These are phyloP conservation scores for Rhea americana DNA, from an alignment of 2,113 vertebrate species.

Conservation along the genomic window DNA sequence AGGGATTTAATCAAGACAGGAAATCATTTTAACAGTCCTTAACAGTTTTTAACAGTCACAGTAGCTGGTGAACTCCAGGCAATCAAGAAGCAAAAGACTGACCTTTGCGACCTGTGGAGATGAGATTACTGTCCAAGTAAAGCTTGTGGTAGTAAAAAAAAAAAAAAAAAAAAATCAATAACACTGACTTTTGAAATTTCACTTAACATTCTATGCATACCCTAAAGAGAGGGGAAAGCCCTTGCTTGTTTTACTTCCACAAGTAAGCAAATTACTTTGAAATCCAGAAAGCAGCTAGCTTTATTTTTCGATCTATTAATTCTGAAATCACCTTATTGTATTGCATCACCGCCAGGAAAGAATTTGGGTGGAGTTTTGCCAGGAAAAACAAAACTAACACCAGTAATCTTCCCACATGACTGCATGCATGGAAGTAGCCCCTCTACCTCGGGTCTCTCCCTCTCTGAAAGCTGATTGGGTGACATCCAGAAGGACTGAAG, in stretches of 20 bases:
- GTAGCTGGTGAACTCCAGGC: not conserved
- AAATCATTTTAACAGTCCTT: not conserved
- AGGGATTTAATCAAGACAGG: not conserved
- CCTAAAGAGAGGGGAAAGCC: not conserved
- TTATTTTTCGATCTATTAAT: not conserved
- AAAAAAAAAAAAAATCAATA: constrained; percentile 7
- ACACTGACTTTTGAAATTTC: not conserved
- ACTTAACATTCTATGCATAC: not conserved
- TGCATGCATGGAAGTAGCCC: constrained; percentile 74
- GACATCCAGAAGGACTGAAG: constrained; percentile 43
- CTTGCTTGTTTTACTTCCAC: constrained; percentile 12
- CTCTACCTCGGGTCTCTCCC: not conserved
- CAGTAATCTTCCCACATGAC: constrained; percentile 67
- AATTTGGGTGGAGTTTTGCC: constrained; percentile 23
- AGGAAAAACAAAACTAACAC: constrained; percentile 73
- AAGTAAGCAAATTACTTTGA: not conserved
- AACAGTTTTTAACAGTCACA: not conserved
- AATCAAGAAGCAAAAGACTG: constrained; percentile 53
- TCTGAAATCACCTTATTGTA: not conserved
- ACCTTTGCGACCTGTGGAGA: constrained; percentile 16
- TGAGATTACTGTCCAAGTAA: not conserved
- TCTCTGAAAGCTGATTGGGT: constrained; percentile 51
- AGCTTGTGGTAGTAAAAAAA: not conserved
- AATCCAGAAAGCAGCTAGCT: not conserved
- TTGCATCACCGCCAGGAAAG: not conserved